Percentiles rank a stretch among this genome's conserved stretches.
phyloP scores from a whole-genome alignment of 2,888 invertebrate species.

The Pseudococcus viburni region DNA sequence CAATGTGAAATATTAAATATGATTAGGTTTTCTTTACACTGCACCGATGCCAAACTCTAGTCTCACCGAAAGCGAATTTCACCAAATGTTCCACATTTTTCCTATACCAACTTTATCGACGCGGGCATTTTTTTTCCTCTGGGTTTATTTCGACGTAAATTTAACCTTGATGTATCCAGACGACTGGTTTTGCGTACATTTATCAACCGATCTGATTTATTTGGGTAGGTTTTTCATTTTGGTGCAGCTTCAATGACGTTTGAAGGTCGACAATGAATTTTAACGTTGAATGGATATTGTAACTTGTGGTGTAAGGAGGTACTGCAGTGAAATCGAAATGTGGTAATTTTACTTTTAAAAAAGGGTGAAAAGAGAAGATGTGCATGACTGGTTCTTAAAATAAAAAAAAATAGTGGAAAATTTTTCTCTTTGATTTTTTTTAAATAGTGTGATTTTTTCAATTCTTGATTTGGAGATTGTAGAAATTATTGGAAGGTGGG shows the following conservation, averaged over 20 bases:
- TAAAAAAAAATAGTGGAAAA: too few relatives aligned
- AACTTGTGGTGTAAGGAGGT: too few relatives aligned
- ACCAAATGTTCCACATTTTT: constrained; percentile 37
- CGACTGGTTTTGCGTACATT: not conserved
- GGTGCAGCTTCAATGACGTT: not conserved
- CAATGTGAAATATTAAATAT: constrained; percentile 53
- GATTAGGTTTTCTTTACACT: constrained; percentile 51
- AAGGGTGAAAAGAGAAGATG: too few relatives aligned
- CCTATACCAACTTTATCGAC: constrained; percentile 34
- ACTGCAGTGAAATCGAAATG: too few relatives aligned
- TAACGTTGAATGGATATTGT: not conserved
- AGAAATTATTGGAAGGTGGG: too few relatives aligned
- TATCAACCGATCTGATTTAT: constrained; percentile 70
- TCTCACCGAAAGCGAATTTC: constrained; percentile 31
- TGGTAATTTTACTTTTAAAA: too few relatives aligned
- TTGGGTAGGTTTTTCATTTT: not conserved
- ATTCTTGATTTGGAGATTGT: too few relatives aligned
- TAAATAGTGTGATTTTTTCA: too few relatives aligned
- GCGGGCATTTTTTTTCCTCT: not conserved
- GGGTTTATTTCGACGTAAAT: not conserved
- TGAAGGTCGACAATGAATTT: not conserved
- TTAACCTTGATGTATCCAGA: constrained; percentile 6
- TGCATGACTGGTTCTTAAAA: too few relatives aligned
- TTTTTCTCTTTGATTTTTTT: too few relatives aligned
- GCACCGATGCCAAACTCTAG: constrained; percentile 51